These are phyloP conservation scores for Alces alces DNA, from an alignment of 2,113 vertebrate species.

Conservation along the genomic window DNA sequence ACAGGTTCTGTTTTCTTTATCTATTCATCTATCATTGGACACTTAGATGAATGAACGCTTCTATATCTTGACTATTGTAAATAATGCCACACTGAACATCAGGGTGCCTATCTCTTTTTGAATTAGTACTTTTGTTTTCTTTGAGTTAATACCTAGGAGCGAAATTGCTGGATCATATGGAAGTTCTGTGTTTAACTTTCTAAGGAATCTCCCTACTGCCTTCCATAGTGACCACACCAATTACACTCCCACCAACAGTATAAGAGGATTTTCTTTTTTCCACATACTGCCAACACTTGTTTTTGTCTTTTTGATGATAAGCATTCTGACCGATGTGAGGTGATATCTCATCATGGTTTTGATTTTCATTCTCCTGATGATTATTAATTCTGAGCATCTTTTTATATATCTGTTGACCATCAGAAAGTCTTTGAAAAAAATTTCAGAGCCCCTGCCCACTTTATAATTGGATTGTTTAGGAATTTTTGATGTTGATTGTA, in stretches of 20 bases:
- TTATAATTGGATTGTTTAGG: neutral
- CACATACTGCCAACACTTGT: neutral
- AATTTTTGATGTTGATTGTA: neutral
- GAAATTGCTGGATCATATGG: neutral
- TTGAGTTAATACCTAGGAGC: neutral
- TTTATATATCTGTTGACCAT: neutral
- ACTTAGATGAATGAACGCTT: neutral
- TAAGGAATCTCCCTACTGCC: neutral
- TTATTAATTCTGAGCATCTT: neutral
- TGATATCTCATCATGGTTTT: neutral
- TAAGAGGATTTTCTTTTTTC: neutral
- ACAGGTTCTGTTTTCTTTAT: neutral
- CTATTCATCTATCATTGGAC: neutral
- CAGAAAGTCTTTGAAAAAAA: neutral
- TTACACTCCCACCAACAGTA: neutral
- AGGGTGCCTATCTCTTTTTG: neutral
- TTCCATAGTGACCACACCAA: neutral
- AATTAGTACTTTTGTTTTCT: neutral
- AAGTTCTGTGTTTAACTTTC: neutral
- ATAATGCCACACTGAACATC: neutral
- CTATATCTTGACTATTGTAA: neutral
- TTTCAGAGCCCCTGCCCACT: neutral
- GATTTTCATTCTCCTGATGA: neutral
- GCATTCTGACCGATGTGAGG: neutral
- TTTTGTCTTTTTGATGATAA: neutral